Evolutionary conservation across 2,113 vertebrate genomes (phyloP).

Genomic region (Chaetodon trifascialis): DNA sequence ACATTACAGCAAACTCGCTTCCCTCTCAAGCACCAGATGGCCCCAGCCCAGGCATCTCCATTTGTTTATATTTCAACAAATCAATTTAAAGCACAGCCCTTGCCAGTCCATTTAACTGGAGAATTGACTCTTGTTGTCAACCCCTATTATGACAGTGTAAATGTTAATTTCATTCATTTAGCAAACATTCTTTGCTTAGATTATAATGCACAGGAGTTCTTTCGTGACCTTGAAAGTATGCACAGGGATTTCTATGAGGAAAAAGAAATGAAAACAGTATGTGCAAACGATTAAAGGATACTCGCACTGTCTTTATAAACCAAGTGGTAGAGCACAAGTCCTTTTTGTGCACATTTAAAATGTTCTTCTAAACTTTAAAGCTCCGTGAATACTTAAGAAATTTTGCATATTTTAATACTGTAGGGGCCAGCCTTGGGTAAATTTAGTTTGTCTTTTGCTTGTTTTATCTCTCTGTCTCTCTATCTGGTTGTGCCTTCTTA

Average conservation of each 20-base stretch:
- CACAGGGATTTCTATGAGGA: not conserved
- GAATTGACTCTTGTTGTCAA: slow-evolving; percentile 61
- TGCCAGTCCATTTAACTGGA: slow-evolving; percentile 59
- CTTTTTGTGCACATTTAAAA: slow-evolving; percentile 20
- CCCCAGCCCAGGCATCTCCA: slow-evolving; percentile 57
- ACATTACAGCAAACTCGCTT: slow-evolving; percentile 63
- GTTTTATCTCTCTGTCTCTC: not conserved
- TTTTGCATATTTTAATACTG: slow-evolving; percentile 2
- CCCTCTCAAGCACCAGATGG: slow-evolving; percentile 66
- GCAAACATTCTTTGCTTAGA: slow-evolving; percentile 10
- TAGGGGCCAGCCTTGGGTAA: not conserved
- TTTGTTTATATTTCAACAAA: slow-evolving; percentile 70
- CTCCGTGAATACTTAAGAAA: slow-evolving; percentile 22
- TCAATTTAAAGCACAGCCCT: slow-evolving; percentile 70
- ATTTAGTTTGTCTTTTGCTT: slow-evolving; percentile 1
- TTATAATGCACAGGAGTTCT: slow-evolving; percentile 18
- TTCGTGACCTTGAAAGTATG: slow-evolving; percentile 45
- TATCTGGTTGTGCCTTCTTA: not conserved
- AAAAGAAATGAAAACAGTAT: slow-evolving; percentile 25
- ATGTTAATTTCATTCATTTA: slow-evolving; percentile 60
- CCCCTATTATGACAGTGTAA: slow-evolving; percentile 48
- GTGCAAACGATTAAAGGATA: slow-evolving; percentile 18
- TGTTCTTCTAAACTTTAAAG: slow-evolving; percentile 31
- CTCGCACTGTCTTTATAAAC: slow-evolving; percentile 9
- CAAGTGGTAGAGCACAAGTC: not conserved